These are phyloP conservation scores for Drosophila kikkawai DNA, from an alignment of 1,140 invertebrate species.

Conservation along the genomic window DNA sequence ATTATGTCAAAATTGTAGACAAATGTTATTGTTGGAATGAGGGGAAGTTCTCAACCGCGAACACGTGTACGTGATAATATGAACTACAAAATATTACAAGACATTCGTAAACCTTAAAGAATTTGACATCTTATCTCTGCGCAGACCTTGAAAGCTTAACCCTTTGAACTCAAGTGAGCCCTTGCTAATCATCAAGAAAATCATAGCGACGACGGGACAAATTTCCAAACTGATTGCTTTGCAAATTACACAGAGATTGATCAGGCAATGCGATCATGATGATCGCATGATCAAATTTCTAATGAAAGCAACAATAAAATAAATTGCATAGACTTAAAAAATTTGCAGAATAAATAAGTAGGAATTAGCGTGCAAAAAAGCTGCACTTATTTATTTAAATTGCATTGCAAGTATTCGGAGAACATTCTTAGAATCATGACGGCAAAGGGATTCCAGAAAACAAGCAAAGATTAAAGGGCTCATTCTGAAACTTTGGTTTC, in stretches of 20 bases:
- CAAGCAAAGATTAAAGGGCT: not conserved
- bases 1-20: conserved; percentile 41
- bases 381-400: conserved; percentile 6
- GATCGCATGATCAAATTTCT: conserved; percentile 24
- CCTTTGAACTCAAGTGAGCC: conserved; percentile 1
- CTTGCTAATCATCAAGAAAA: conserved; percentile 6
- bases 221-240: conserved; percentile 10
- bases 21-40: conserved; percentile 29
- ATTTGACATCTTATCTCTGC: conserved; percentile 5
- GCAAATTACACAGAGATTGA: conserved; percentile 24
- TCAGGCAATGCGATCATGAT: conserved; percentile 18
- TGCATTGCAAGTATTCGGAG: not conserved
- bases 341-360: conserved; percentile 3
- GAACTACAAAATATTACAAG: conserved; percentile 1
- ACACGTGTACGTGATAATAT: conserved; percentile 1
- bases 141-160: not conserved
- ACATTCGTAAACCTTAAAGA: not conserved
- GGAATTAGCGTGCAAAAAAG: not conserved
- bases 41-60: not conserved
- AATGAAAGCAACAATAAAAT: conserved; percentile 1
- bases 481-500: not conserved
- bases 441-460: not conserved
- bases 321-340: not conserved
- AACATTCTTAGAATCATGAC: not conserved
- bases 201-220: not conserved